Conservation (phyloP, 1,140 invertebrate genomes). For the Steinernema feltiae region DNA sequence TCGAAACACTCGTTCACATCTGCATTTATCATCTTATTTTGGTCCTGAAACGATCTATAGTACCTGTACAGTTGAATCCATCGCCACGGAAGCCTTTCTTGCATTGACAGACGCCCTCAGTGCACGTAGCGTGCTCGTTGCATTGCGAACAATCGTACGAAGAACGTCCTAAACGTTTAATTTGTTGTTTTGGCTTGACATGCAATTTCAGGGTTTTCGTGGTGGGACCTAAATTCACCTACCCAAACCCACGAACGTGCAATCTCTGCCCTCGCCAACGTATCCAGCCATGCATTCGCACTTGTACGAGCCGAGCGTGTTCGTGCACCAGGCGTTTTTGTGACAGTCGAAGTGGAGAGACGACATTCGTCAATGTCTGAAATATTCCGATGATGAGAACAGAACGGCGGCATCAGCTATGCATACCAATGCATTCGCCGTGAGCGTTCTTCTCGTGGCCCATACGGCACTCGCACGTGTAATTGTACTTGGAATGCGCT, state of each 20-base stretch:
- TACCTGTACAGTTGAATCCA: slow-evolving; percentile 69
- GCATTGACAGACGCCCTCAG: slow-evolving; percentile 67
- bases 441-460: slow-evolving; percentile 41
- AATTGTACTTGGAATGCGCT: slow-evolving; percentile 44
- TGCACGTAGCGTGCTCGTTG: slow-evolving; percentile 32
- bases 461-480: slow-evolving; percentile 45
- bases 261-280: slow-evolving; percentile 38
- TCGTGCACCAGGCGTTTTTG: slow-evolving; percentile 70
- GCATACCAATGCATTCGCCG: slow-evolving; percentile 43
- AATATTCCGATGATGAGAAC: too few species aligned
- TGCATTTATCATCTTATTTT: slow-evolving; percentile 64
- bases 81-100: slow-evolving; percentile 74
- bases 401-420: too few species aligned
- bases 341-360: slow-evolving; percentile 31
- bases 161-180: too few species aligned
- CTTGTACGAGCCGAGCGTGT: slow-evolving; percentile 75
- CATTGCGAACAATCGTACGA: slow-evolving; percentile 39
- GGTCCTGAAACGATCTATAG: background rate
- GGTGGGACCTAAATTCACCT: too few species aligned
- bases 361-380: slow-evolving; percentile 47
- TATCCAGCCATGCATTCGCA: slow-evolving; percentile 70
- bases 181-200: too few species aligned
- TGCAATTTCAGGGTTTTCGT: too few species aligned
- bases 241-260: slow-evolving; percentile 39
- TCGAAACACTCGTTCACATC: slow-evolving; percentile 79